Evolutionary conservation across 2,888 invertebrate genomes (phyloP).

Genomic region (Caenorhabditis sp.): DNA sequence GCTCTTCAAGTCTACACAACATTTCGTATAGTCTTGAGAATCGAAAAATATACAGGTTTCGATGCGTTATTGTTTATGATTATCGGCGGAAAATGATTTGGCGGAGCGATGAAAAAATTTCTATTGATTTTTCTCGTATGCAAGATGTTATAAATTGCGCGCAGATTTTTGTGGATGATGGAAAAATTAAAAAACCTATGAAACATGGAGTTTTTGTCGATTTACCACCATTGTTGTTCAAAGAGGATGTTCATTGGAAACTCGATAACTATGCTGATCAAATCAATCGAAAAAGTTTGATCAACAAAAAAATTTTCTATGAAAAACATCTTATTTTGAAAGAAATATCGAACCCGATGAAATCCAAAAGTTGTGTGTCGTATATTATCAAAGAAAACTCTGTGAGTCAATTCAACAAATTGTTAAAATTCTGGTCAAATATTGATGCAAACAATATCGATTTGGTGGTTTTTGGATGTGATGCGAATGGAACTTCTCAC

Average conservation of each 20-base stretch:
- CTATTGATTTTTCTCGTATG: constrained; percentile 6
- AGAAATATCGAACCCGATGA: neutral
- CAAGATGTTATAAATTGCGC: neutral
- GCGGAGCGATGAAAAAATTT: neutral
- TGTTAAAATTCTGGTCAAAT: constrained; percentile 34
- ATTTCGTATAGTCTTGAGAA: constrained; percentile 16
- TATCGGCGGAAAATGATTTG: constrained; percentile 29
- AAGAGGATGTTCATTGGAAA: constrained; percentile 19
- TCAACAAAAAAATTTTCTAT: constrained; percentile 14
- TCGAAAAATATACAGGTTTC: constrained; percentile 28
- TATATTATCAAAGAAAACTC: neutral
- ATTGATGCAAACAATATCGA: constrained; percentile 5
- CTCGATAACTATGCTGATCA: constrained; percentile 21
- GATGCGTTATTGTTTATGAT: constrained; percentile 29
- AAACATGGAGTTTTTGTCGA: neutral
- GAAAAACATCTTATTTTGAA: constrained; percentile 11
- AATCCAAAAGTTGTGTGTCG: neutral
- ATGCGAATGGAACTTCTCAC: constrained; percentile 27
- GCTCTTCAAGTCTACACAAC: constrained; percentile 9
- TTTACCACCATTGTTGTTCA: constrained; percentile 24
- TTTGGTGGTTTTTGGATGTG: constrained; percentile 28
- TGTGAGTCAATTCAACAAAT: neutral
- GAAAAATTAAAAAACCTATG: neutral
- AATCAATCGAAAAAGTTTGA: neutral
- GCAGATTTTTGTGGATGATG: neutral